Conservation (phyloP, 1,140 invertebrate genomes). For the Bathynomus jamesi region DNA sequence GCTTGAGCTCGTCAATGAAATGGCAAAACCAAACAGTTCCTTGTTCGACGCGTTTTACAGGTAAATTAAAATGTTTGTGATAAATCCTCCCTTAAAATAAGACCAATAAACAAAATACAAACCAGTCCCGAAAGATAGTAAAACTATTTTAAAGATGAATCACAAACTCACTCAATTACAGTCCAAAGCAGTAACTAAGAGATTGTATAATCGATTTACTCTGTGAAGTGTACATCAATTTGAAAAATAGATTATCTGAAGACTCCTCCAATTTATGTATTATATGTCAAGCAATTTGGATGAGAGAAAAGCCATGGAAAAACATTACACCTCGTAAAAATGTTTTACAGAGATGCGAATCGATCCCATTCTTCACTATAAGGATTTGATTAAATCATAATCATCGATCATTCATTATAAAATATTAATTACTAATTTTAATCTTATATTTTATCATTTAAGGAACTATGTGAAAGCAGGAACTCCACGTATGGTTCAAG, state of each 20-base stretch:
- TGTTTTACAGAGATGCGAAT: background rate
- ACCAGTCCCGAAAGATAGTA: background rate
- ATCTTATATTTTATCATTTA: background rate
- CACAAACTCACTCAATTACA: background rate
- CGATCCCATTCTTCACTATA: background rate
- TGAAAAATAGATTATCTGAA: background rate
- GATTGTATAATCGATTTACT: background rate
- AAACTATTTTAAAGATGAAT: background rate
- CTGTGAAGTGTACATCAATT: background rate
- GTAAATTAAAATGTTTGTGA: slow-evolving; percentile 9
- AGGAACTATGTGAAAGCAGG: slow-evolving; percentile 33
- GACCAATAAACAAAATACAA: background rate
- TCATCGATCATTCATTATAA: background rate
- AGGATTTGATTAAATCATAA: background rate
- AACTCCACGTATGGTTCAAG: slow-evolving; percentile 16
- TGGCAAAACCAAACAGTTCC: slow-evolving; percentile 20
- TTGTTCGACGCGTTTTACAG: slow-evolving; percentile 27
- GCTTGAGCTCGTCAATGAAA: slow-evolving; percentile 23
- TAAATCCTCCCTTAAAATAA: background rate
- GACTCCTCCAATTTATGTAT: background rate
- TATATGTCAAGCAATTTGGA: background rate
- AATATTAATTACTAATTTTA: background rate
- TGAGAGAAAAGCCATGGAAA: background rate
- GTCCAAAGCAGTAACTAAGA: background rate
- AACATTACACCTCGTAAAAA: background rate